Evolutionary conservation across 2,888 invertebrate genomes (phyloP).

Genomic region (Parthenolecanium corni): DNA sequence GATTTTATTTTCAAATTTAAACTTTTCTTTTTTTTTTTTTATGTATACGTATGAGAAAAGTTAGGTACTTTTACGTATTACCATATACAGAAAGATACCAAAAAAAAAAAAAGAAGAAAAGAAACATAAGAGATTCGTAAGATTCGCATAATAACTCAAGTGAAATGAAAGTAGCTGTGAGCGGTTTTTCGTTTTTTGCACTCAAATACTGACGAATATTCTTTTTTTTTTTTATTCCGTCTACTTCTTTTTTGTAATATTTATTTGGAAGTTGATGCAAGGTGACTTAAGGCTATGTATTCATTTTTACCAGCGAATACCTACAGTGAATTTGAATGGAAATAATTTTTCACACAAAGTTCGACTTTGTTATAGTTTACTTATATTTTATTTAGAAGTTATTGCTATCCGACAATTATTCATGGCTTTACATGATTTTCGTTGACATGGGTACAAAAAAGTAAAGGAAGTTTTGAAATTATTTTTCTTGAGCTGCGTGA

Average conservation of each 20-base stretch:
- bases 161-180: conserved; percentile 24
- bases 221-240: conserved; percentile 24
- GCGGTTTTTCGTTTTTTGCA: conserved; percentile 14
- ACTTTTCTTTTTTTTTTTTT: neutral
- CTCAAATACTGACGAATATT: conserved; percentile 20
- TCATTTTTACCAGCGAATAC: no score
- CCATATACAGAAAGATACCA: neutral
- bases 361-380: no score
- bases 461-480: no score
- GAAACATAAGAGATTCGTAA: neutral
- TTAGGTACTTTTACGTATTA: conserved; percentile 20
- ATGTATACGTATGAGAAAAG: conserved; percentile 4
- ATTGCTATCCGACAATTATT: no score
- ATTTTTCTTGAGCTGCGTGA: no score
- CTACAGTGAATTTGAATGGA: no score
- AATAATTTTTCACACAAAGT: no score
- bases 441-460: no score
- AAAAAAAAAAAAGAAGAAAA: conserved; percentile 1
- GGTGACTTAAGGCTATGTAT: no score
- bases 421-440: no score
- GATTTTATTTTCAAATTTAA: conserved; percentile 23
- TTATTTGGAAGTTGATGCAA: conserved; percentile 9
- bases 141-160: conserved; percentile 25
- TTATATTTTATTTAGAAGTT: no score
- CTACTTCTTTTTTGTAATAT: conserved; percentile 16